Conservation (phyloP, 2,797 vertebrate species). For the Epinephelus malabaricus region DNA sequence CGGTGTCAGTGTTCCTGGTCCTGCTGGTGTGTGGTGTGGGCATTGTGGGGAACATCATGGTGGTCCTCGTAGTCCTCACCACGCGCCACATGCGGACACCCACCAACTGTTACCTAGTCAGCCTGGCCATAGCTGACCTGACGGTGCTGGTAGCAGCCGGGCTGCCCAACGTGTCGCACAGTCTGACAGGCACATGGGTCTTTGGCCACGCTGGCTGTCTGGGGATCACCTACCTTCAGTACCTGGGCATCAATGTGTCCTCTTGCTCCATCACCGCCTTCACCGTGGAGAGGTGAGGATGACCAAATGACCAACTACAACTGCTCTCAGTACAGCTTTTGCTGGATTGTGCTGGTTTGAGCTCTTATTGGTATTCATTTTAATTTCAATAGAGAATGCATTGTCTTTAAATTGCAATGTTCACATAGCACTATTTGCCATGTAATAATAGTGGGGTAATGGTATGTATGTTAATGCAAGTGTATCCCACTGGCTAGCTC, state of each 20-base stretch:
- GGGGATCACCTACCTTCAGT: slow-evolving; percentile 90
- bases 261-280: slow-evolving; percentile 91
- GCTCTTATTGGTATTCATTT: background rate
- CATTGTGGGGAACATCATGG: slow-evolving; percentile 89
- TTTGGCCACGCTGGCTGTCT: slow-evolving; percentile 86
- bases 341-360: background rate
- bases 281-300: slow-evolving; percentile 87
- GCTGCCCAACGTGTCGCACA: slow-evolving; percentile 88
- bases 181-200: slow-evolving; percentile 87
- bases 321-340: background rate
- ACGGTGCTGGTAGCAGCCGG: slow-evolving; percentile 88
- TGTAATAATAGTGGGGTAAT: no score
- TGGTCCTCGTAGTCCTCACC: slow-evolving; percentile 89
- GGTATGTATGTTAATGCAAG: no score
- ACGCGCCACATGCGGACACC: slow-evolving; percentile 88
- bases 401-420: background rate
- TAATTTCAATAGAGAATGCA: background rate
- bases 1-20: slow-evolving; percentile 88
- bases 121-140: slow-evolving; percentile 89
- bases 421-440: no score
- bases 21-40: slow-evolving; percentile 86
- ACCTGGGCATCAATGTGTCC: slow-evolving; percentile 90
- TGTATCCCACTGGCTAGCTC: no score
- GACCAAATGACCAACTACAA: background rate
- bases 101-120: slow-evolving; percentile 91